Base-by-base conservation (phyloP, 2,888 invertebrate species). In the Dicyrtomina minuta region DNA sequence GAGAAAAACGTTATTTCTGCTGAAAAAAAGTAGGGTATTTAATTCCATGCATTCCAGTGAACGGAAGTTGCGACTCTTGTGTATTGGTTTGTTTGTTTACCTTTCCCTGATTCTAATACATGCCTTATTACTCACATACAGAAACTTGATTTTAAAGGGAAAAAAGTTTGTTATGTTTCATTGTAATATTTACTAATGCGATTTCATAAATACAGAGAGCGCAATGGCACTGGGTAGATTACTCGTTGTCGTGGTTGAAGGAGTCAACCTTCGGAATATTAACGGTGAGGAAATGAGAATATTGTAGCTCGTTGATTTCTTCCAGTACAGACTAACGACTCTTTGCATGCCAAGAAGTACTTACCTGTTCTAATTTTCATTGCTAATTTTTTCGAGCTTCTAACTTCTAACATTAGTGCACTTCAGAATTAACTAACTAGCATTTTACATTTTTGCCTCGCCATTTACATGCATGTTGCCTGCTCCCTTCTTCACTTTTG, bases 201-300 rank as follows among this genome's bases (percentile, higher is more conserved):
- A 53, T 53, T 17, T 20, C 22, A 22, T 13, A 53, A 24, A 13
- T 77, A 68, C 80, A 84, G 85, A 84, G 78, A 83, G 85, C 83
- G 84, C 84, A 79, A 82, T 84, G 81, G 86, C 84, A 72, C 83
- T 84, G 76, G 88, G 88, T 75, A 83, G 88, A 74, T 83, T 87
- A 67, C 84, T 87, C 75, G 86, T 84, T 64, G 82, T 83, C 67
- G 82, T 85, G 66, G 79, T 82, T 73, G 84, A 84, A 78, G 80
- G 79, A 53, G 74, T 74, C 58, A 79, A 77, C 74, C 75, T 80
- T 68, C 72, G 74, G 41, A 77, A 77, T 72, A 73, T 49, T 4
- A 68, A 68, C 53, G 68, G 68, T 68, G 68, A 68, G 68, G 33
- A 33, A 33, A 33, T 33, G 33, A 33, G 33, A 33, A 8, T 8